A percentile compares a stretch with the other conserved stretches of the same genome.
phyloP scores from a whole-genome alignment of 1,140 invertebrate species.

The Drosophila watanabei region DNA sequence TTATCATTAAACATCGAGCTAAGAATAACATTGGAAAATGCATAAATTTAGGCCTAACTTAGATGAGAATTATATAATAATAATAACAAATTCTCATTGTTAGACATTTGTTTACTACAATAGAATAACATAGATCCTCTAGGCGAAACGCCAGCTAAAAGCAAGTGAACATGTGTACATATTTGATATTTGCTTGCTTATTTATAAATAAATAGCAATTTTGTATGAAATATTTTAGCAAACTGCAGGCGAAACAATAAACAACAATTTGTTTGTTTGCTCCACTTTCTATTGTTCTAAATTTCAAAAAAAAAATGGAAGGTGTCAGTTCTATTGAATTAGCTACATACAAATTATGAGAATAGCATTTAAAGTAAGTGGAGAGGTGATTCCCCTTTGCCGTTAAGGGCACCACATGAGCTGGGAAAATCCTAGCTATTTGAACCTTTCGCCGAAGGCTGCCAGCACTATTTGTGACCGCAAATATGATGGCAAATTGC shows the following conservation, averaged over 20 bases:
- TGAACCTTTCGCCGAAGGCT: constrained; percentile 2
- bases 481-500: constrained; percentile 73
- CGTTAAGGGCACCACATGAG: neutral
- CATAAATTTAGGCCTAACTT: neutral
- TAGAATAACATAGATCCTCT: neutral
- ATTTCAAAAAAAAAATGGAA: neutral
- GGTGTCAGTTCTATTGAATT: neutral
- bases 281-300: neutral
- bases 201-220: neutral
- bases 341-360: neutral
- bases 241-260: neutral
- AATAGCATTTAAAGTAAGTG: constrained; percentile 12
- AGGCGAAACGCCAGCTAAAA: neutral
- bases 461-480: constrained; percentile 28
- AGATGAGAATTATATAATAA: neutral
- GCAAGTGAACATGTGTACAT: neutral
- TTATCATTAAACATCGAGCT: neutral
- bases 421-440: constrained; percentile 19
- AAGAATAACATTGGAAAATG: no score
- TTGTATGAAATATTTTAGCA: neutral
- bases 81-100: neutral
- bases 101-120: neutral
- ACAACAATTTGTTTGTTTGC: neutral
- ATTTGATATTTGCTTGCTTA: neutral
- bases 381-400: neutral